A percentile compares a stretch with the other conserved stretches of the same genome.
These are phyloP conservation scores for Thripadectes ignobilis DNA, from an alignment of 2,797 vertebrate genomes.

Conservation along the genomic window DNA sequence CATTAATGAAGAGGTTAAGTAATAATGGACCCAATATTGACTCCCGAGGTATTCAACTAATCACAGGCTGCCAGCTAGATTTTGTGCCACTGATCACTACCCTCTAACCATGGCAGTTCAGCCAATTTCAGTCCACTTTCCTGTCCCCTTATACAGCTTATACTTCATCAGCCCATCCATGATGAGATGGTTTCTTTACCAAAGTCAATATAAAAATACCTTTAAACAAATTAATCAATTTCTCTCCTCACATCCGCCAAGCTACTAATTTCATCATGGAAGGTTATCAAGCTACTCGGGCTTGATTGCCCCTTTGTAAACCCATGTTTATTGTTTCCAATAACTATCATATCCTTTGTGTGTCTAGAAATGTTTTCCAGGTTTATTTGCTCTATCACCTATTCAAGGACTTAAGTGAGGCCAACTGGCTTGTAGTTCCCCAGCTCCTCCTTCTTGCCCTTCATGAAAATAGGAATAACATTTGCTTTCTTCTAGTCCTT, in stretches of 20 bases:
- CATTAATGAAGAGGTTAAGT: not conserved
- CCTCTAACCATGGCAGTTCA: not conserved
- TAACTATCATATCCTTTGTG: not conserved
- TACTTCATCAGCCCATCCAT: not conserved
- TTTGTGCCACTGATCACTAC: not conserved
- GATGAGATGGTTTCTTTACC: not conserved
- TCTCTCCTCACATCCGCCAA: not conserved
- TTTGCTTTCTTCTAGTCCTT: not conserved
- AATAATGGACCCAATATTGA: not conserved
- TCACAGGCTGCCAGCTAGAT: not conserved
- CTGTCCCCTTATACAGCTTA: not conserved
- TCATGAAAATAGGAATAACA: not conserved
- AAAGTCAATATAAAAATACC: not conserved
- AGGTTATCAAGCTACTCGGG: not conserved
- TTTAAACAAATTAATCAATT: not conserved
- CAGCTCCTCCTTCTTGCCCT: not conserved
- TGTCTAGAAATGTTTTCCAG: not conserved
- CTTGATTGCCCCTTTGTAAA: not conserved
- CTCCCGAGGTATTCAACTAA: not conserved
- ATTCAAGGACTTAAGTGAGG: not conserved
- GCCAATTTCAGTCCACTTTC: not conserved
- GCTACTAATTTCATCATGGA: not conserved
- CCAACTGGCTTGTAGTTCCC: not conserved
- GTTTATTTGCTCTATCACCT: not conserved
- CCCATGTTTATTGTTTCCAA: not conserved